Conservation (phyloP, 2,113 vertebrate genomes). For the Panthera tigris region DNA sequence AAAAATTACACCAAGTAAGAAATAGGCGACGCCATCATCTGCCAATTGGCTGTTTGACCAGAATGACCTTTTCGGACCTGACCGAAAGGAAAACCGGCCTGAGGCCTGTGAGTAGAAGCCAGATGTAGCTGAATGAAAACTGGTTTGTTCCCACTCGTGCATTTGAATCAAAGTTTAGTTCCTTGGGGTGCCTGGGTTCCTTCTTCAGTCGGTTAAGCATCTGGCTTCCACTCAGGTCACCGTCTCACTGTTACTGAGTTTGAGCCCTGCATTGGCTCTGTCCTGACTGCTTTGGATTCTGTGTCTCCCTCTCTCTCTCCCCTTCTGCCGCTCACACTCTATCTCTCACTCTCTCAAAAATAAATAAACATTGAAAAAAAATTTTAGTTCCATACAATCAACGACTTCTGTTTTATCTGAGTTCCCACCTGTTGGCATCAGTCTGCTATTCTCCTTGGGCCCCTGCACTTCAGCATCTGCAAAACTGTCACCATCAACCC, state of each 20-base stretch:
- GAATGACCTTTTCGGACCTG: background rate
- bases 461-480: background rate
- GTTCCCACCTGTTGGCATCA: background rate
- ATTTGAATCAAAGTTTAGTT: background rate
- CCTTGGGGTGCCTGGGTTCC: background rate
- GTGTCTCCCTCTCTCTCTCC: too few species aligned
- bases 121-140: fast-evolving
- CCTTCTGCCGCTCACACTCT: too few species aligned
- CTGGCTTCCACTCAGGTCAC: too few species aligned
- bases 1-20: too few species aligned
- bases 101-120: background rate
- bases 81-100: background rate
- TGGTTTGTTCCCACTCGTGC: background rate
- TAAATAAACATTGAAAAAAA: too few species aligned
- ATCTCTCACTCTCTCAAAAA: too few species aligned
- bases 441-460: background rate
- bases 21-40: fast-evolving
- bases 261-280: too few species aligned
- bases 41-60: background rate
- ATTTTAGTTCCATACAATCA: background rate
- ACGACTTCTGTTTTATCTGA: too few species aligned
- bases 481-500: background rate
- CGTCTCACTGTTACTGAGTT: too few species aligned
- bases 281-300: too few species aligned
- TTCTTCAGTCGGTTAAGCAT: too few species aligned